These are phyloP conservation scores for Cherax quadricarinatus DNA, from an alignment of 1,140 invertebrate genomes.

Conservation along the genomic window DNA sequence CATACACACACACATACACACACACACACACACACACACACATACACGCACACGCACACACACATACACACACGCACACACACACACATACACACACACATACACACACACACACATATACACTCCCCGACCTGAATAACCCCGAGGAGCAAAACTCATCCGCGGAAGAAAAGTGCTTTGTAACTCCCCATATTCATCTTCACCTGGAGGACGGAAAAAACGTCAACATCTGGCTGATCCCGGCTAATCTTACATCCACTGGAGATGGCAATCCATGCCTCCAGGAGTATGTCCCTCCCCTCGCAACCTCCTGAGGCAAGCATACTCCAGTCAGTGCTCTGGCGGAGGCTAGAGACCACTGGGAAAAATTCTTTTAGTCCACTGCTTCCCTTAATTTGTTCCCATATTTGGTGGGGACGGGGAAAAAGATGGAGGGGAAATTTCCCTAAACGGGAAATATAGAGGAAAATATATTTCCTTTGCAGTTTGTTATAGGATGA, in stretches of 20 bases:
- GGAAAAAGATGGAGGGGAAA: too few species aligned
- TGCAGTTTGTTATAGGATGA: too few species aligned
- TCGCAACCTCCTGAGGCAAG: constrained; percentile 41
- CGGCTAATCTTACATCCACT: constrained; percentile 1
- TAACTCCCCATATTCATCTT: background rate
- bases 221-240: background rate
- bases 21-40: constrained; percentile 15
- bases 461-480: too few species aligned
- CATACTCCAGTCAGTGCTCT: constrained; percentile 27
- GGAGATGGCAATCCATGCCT: constrained; percentile 44
- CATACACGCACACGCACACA: too few species aligned
- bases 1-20: constrained; percentile 11
- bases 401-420: too few species aligned
- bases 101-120: background rate
- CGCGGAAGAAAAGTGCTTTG: constrained; percentile 10
- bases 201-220: background rate
- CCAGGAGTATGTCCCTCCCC: constrained; percentile 37
- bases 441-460: too few species aligned
- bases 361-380: background rate
- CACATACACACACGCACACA: constrained; percentile 1
- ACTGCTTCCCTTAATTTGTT: background rate
- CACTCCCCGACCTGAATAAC: background rate
- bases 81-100: background rate
- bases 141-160: background rate
- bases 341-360: constrained; percentile 9